phyloP scores from a whole-genome alignment of 2,888 invertebrate species.

The Helobdella robusta region DNA sequence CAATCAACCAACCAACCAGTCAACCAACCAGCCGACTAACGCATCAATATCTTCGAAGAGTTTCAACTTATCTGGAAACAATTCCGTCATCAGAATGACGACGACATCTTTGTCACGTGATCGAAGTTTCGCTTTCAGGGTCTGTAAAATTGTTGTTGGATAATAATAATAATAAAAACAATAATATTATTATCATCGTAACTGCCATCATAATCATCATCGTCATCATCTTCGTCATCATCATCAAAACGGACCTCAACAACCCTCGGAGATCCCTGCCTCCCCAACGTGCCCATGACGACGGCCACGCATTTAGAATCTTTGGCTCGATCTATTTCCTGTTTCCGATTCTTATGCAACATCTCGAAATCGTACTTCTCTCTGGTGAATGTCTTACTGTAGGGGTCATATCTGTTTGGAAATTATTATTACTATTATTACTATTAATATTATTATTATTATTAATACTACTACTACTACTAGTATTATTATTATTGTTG shows the following conservation, averaged over 20 bases:
- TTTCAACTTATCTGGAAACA: slow-evolving; percentile 81
- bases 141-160: too few relatives aligned
- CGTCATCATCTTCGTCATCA: too few relatives aligned
- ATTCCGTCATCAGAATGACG: slow-evolving; percentile 80
- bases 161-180: too few relatives aligned
- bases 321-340: slow-evolving; percentile 59
- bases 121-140: slow-evolving; percentile 45
- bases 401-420: slow-evolving; percentile 76
- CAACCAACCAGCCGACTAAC: slow-evolving; percentile 41
- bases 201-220: too few relatives aligned
- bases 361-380: slow-evolving; percentile 77
- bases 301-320: slow-evolving; percentile 63
- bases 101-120: slow-evolving; percentile 53
- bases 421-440: neutral
- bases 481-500: too few relatives aligned
- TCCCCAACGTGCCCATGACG: slow-evolving; percentile 85
- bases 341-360: slow-evolving; percentile 68
- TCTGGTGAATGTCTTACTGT: slow-evolving; percentile 81
- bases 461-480: too few relatives aligned
- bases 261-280: slow-evolving; percentile 89
- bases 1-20: too few relatives aligned
- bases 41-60: slow-evolving; percentile 61
- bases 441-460: neutral
- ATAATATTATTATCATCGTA: too few relatives aligned
- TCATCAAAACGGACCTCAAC: too few relatives aligned